These are phyloP conservation scores for Enteromius mattozi DNA, from an alignment of 2,797 vertebrate species.

Conservation along the genomic window DNA sequence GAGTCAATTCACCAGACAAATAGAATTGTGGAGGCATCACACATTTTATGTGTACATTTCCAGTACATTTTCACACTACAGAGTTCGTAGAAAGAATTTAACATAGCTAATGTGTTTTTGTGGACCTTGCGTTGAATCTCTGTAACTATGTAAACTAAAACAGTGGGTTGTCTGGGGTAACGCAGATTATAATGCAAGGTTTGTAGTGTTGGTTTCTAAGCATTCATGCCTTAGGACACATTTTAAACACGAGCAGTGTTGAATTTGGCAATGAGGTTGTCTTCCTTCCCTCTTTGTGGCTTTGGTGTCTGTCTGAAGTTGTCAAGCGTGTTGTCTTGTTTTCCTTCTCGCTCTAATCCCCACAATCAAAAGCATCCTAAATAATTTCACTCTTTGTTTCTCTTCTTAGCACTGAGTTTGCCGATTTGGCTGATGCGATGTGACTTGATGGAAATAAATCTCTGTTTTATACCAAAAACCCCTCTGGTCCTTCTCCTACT, in stretches of 20 bases:
- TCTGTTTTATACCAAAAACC: conserved; percentile 31
- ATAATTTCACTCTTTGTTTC: conserved; percentile 10
- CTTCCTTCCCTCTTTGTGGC: conserved; percentile 23
- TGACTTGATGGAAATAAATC: conserved; percentile 40
- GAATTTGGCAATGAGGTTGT: conserved; percentile 1
- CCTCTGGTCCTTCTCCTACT: conserved; percentile 48
- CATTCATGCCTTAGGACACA: neutral
- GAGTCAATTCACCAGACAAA: neutral
- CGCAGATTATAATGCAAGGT: neutral
- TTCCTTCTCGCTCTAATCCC: neutral
- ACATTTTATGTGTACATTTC: neutral
- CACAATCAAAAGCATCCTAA: conserved; percentile 16
- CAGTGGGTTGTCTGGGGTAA: neutral
- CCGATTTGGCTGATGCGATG: conserved; percentile 40
- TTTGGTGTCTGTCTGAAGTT: conserved; percentile 27
- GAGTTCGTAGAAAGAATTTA: neutral
- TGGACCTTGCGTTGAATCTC: neutral
- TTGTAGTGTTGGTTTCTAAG: conserved; percentile 20
- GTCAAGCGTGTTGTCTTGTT: conserved; percentile 22
- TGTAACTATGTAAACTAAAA: neutral
- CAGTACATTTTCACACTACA: neutral
- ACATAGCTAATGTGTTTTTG: neutral
- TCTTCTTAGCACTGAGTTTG: conserved; percentile 8
- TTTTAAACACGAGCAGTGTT: conserved; percentile 12
- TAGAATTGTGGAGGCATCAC: neutral